Evolutionary conservation across 2,888 invertebrate genomes (phyloP).

Genomic region (Synergus gifuensis): DNA sequence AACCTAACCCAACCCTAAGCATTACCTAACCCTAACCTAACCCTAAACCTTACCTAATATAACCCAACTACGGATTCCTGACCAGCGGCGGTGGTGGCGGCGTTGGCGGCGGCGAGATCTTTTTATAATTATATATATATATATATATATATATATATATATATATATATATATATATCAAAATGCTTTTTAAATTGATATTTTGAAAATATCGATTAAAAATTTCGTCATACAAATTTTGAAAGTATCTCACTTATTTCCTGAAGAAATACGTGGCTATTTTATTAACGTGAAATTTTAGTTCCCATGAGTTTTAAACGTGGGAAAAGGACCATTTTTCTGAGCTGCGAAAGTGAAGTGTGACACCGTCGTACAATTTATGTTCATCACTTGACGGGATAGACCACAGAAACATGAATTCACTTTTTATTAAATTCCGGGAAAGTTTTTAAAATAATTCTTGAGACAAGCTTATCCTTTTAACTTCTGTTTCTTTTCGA

Average conservation of each 20-base stretch:
- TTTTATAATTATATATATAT: too few species aligned
- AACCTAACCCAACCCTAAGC: too few species aligned
- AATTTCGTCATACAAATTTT: not conserved
- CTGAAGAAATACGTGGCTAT: not conserved
- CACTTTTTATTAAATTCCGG: conserved; percentile 11
- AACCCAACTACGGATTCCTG: too few species aligned
- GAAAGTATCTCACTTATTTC: not conserved
- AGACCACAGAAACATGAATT: conserved; percentile 23
- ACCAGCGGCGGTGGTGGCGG: too few species aligned
- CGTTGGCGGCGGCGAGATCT: too few species aligned
- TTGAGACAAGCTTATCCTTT: not conserved
- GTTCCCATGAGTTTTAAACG: not conserved
- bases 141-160: too few species aligned
- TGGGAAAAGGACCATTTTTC: conserved; percentile 14
- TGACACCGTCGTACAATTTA: conserved; percentile 21
- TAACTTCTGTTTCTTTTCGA: not conserved
- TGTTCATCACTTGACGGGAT: not conserved
- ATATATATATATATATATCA: too few species aligned
- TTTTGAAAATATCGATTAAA: not conserved
- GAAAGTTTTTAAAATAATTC: not conserved
- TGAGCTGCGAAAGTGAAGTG: not conserved
- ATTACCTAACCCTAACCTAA: too few species aligned
- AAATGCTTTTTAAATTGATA: too few species aligned
- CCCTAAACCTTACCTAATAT: too few species aligned
- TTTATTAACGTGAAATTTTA: not conserved